Evolutionary conservation across 2,113 vertebrate genomes (phyloP), one percentile per base, ranked within the genome.

Genomic region (Hypocryptadius cinnamomeus): DNA sequence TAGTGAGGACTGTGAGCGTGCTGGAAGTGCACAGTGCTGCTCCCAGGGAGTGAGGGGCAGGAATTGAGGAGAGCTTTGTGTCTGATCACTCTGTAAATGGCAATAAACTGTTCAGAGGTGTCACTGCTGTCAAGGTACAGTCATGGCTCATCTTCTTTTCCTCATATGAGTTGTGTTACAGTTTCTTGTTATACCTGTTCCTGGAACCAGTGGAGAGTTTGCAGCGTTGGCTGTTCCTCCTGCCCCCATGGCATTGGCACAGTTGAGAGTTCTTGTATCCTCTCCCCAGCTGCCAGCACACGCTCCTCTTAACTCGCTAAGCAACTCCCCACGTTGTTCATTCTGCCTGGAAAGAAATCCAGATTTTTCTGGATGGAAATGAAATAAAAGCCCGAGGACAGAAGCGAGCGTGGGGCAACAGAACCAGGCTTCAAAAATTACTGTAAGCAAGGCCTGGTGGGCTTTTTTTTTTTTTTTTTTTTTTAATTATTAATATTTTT

Each of bases 101-200:
- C 92, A 82, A 30, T 79, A 40, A 90, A 54, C 69, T 79, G 51
- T 3, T 91, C 7, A 1, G 89, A 83, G 53, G 85, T 95, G 96
- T 91, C 82, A 25, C 87, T 72, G 93, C 86, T 94, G 86, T 92
- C 93, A 95, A 92, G 83, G 86, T 82, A 56, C 87, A 93, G 68
- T 81, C 87, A 17, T 89, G 88, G 79, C 95, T 94, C 82, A 35
- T 71, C 61, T 31, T 21, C 86, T 71, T 87, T 61, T 86, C 89
- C 96, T 89, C 88, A 10, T 63, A 37, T 19, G 85, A 95, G 92
- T 59, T 93, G 96, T 83, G 87, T 92, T 84, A 12, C 37, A 61
- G 78, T 81, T 97, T 97, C 96, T 95, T 91, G 97, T 96, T 97
- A 9, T 97, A 96, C 97, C 90, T 96, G 97, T 97, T 98, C 96